A percentile compares a stretch with the other conserved stretches of the same genome.
phyloP scores from a whole-genome alignment of 2,797 vertebrate species.

The Aeoliscus strigatus region DNA sequence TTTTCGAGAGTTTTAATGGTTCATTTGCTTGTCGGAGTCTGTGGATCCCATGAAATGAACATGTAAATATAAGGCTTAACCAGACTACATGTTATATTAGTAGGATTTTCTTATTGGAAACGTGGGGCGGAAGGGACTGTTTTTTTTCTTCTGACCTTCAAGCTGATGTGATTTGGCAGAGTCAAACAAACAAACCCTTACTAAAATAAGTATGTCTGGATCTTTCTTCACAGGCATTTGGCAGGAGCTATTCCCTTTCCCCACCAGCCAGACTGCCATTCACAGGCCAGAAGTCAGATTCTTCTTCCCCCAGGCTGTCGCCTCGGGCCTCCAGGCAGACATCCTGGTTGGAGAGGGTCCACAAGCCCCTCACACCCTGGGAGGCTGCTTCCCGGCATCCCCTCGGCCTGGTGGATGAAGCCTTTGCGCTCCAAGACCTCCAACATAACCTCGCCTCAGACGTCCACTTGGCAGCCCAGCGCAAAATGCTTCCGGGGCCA shows the following conservation, averaged over 20 bases:
- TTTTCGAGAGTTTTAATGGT: slow-evolving; percentile 2
- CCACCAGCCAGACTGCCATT: slow-evolving; percentile 75
- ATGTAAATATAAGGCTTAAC: neutral
- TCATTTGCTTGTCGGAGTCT: slow-evolving; percentile 2
- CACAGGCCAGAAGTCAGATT: slow-evolving; percentile 61
- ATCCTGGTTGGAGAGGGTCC: slow-evolving; percentile 60
- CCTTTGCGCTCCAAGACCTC: slow-evolving; percentile 79
- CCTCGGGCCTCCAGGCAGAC: slow-evolving; percentile 61
- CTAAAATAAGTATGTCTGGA: slow-evolving; percentile 57
- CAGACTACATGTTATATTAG: slow-evolving; percentile 1
- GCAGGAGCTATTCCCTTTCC: slow-evolving; percentile 78
- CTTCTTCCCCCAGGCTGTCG: slow-evolving; percentile 66
- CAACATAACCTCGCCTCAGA: slow-evolving; percentile 83
- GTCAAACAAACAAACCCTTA: slow-evolving; percentile 37
- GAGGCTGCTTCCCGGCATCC: slow-evolving; percentile 88
- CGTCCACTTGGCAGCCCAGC: slow-evolving; percentile 81
- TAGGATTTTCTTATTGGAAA: slow-evolving; percentile 10
- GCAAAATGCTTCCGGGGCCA: slow-evolving; percentile 81
- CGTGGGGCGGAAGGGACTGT: slow-evolving; percentile 13
- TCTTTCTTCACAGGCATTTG: slow-evolving; percentile 65
- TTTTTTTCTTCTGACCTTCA: slow-evolving; percentile 14
- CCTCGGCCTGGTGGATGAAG: slow-evolving; percentile 87
- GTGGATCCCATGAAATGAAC: slow-evolving; percentile 1
- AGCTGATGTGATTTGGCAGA: slow-evolving; percentile 32
- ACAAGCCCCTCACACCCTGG: slow-evolving; percentile 85